A percentile compares a stretch with the other conserved stretches of the same genome.
phyloP scores from a whole-genome alignment of 2,888 invertebrate species.

The Drosophila formosana region DNA sequence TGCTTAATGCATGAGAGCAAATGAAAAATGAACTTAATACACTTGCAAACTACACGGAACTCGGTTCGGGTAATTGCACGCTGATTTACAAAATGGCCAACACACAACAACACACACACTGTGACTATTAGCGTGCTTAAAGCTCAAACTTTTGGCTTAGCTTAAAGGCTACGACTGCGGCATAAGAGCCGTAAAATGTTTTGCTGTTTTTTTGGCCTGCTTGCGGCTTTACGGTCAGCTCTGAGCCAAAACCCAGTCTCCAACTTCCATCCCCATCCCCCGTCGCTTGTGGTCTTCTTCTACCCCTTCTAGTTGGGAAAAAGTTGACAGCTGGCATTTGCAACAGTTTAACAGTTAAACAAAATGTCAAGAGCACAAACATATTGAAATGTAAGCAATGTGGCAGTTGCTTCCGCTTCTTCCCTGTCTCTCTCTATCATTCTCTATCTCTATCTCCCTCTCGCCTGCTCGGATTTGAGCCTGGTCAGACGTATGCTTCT shows the following conservation, averaged over 20 bases:
- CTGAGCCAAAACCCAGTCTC: constrained; percentile 23
- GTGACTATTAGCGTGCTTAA: constrained; percentile 57
- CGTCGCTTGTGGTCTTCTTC: neutral
- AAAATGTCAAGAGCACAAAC: constrained; percentile 71
- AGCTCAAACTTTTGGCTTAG: constrained; percentile 51
- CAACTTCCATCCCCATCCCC: neutral
- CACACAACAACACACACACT: constrained; percentile 16
- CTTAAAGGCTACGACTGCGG: constrained; percentile 51
- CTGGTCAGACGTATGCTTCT: constrained; percentile 24
- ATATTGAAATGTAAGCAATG: constrained; percentile 76
- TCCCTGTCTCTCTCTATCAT: neutral
- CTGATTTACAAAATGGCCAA: constrained; percentile 74
- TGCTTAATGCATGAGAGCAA: constrained; percentile 72
- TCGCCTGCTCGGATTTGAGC: neutral
- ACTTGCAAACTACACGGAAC: constrained; percentile 66
- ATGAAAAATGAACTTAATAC: constrained; percentile 81
- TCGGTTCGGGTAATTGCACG: constrained; percentile 72
- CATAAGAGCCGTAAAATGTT: constrained; percentile 56
- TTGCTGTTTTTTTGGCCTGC: constrained; percentile 37
- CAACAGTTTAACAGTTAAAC: constrained; percentile 70
- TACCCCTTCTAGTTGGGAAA: constrained; percentile 30
- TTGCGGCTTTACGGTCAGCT: constrained; percentile 46
- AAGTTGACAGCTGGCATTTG: constrained; percentile 77
- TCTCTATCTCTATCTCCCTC: constrained; percentile 5
- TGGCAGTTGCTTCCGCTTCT: constrained; percentile 29